Evolutionary conservation across 2,797 vertebrate species (phyloP), one percentile per base, ranked within the genome.

Genomic region (Coregonus sp.): DNA sequence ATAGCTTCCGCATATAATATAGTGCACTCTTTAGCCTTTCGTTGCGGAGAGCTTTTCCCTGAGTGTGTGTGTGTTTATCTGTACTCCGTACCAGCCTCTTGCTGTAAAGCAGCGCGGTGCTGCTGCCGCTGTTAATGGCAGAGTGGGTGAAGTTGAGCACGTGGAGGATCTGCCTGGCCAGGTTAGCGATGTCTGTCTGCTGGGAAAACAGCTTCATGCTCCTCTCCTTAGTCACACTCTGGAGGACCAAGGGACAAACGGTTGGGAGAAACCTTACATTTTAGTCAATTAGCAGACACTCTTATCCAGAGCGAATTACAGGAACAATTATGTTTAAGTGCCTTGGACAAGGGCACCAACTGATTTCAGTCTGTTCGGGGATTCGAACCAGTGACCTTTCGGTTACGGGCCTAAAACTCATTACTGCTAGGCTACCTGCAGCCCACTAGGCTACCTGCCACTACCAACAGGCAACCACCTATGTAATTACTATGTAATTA

Each of bases 121-220:
- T 99, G 93, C 97, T 99, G 84, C 98, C 98, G 18, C 96, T 97
- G 1, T 92, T 94, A 83, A 99, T 97, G 37, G 98, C 98, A 97
- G 97, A 99, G 47, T 97, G 97, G 20, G 98, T 98, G 72, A 99
- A 99, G 88, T 95, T 96, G 91, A 99, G 96, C 37, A 99, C 98
- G 12, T 99, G 98, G 84, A 97, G 94, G 93, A 99, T 97, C 89
- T 99, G 98, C 71, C 97, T 94, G 0, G 97, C 97, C 75, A 99
- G 93, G 14, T 95, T 95, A 47, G 92, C 93, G 83, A 97, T 99
- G 82, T 99, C 98, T 71, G 95, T 97, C 81, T 99, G 98, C 80
- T 99, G 98, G 79, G 95, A 94, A 0, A 96, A 80, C 74, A 99
- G 88, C 89, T 98, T 97, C 87, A 98, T 91, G 83, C 96, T 98